A percentile compares a stretch with the other conserved stretches of the same genome.
These are phyloP conservation scores for Cebus imitator DNA, from an alignment of 2,113 vertebrate genomes.

Conservation along the genomic window DNA sequence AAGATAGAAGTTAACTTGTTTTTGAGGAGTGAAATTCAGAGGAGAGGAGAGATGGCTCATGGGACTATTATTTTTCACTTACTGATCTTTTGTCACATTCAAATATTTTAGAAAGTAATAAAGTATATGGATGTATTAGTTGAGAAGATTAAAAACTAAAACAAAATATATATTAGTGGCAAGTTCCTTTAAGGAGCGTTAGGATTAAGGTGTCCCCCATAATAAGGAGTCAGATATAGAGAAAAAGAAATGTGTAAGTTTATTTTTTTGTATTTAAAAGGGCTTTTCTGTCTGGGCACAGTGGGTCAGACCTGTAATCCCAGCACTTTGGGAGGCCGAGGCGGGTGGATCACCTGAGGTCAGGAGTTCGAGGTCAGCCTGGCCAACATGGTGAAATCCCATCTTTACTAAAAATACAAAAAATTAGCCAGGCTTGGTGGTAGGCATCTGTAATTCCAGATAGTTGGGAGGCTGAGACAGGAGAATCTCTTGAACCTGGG, in stretches of 20 bases:
- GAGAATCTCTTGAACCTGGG: too few relatives aligned
- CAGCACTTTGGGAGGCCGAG: too few relatives aligned
- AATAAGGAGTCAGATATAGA: background rate
- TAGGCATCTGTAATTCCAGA: too few relatives aligned
- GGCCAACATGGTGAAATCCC: too few relatives aligned
- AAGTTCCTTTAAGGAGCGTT: background rate
- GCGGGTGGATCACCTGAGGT: too few relatives aligned
- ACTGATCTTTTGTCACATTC: background rate
- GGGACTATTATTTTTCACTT: background rate
- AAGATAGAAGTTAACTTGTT: background rate
- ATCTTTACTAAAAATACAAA: too few relatives aligned
- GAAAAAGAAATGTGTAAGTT: background rate
- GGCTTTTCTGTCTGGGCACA: background rate
- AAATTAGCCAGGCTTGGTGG: too few relatives aligned
- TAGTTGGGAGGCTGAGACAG: too few relatives aligned
- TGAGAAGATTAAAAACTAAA: constrained; percentile 1
- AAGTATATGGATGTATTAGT: background rate
- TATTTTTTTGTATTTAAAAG: constrained; percentile 41
- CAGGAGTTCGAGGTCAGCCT: too few relatives aligned
- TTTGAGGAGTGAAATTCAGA: background rate
- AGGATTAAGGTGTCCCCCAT: background rate
- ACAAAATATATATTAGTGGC: background rate
- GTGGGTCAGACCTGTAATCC: too few relatives aligned
- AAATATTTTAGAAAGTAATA: constrained; percentile 11
- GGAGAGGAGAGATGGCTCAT: background rate